Evolutionary conservation across 2,888 invertebrate species (phyloP).

Genomic region (Erebia epiphron): DNA sequence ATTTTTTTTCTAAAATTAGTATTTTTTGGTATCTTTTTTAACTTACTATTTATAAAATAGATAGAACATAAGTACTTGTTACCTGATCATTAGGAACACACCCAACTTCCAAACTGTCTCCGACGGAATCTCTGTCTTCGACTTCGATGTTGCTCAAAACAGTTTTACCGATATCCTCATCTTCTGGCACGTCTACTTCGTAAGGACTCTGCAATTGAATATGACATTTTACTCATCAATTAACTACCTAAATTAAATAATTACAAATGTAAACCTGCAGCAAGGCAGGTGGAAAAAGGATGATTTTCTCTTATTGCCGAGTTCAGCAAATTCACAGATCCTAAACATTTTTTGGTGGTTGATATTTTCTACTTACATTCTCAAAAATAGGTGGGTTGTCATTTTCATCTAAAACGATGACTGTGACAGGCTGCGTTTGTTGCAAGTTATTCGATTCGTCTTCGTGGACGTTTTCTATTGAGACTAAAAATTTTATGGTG

Average conservation of each 20-base stretch:
- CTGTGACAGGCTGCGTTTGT: conserved; percentile 87
- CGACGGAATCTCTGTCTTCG: conserved; percentile 91
- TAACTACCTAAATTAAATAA: too few species aligned
- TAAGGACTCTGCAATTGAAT: conserved; percentile 85
- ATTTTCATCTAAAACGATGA: conserved; percentile 94
- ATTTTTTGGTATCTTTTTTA: too few species aligned
- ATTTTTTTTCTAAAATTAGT: too few species aligned
- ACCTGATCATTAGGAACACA: conserved; percentile 80
- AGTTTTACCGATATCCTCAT: conserved; percentile 87
- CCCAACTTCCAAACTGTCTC: conserved; percentile 90
- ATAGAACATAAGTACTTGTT: conserved; percentile 12
- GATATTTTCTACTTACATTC: conserved; percentile 81
- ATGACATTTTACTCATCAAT: neutral
- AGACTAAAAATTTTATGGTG: conserved; percentile 90
- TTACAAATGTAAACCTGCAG: too few species aligned
- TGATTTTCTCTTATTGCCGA: too few species aligned
- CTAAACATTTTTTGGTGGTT: too few species aligned
- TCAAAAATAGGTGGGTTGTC: conserved; percentile 92
- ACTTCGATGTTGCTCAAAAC: conserved; percentile 88
- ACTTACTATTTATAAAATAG: too few species aligned
- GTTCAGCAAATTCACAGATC: too few species aligned
- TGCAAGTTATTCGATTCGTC: conserved; percentile 87
- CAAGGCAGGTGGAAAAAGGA: too few species aligned
- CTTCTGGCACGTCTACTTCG: conserved; percentile 90
- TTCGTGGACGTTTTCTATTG: conserved; percentile 88